Base-by-base conservation (phyloP, 35 echinoderm and acorn worm genomes). In the Acanthaster planci region DNA sequence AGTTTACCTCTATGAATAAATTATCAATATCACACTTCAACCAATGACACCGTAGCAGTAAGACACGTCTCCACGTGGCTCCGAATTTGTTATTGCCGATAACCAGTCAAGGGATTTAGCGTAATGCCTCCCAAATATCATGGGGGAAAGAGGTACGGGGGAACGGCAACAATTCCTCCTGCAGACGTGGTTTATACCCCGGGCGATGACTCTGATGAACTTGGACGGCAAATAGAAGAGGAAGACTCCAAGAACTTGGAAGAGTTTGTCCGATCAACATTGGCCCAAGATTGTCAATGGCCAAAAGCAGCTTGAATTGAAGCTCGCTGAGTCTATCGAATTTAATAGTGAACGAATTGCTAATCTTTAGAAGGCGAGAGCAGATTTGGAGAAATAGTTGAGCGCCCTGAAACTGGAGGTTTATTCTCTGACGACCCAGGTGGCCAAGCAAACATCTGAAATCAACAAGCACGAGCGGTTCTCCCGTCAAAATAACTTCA, bases 401-500 rank as follows among this genome's bases (percentile, higher is more conserved):
- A 32, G 23, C 0, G 1, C 8, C 10, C 23, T 68, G 60, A 68
- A 53, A 52, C 6, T 17, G 7, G 29, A 81, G 15, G 51, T 53
- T 7, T 39, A 5, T 12, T 23, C 79, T 8, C 37, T 86, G 30
- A n/a, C 51, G 31, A 34, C 26, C 47, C 39, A 40, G 31, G 16
- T 87, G 51, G 19, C 30, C 23, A 77, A 31, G 68, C 58, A 78
- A 51, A 18, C 5, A 16, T 68, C 39, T 1, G 67, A 87, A 52
- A 76, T 87, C 27, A 91, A 91, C 50, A 78, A 85, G 40, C 52
- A 82, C 32, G 82, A 91, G 34, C 16, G 89, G 22, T 79, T 91
- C 38, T 85, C 82, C 14, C 75, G 89, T 29, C 40, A 76, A 19
- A 91, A 91, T 53, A 91, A 91, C 54, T 91, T 85, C 22, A 38